Evolutionary conservation across 2,888 invertebrate species (phyloP).

Genomic region (Eupsilia transversa): DNA sequence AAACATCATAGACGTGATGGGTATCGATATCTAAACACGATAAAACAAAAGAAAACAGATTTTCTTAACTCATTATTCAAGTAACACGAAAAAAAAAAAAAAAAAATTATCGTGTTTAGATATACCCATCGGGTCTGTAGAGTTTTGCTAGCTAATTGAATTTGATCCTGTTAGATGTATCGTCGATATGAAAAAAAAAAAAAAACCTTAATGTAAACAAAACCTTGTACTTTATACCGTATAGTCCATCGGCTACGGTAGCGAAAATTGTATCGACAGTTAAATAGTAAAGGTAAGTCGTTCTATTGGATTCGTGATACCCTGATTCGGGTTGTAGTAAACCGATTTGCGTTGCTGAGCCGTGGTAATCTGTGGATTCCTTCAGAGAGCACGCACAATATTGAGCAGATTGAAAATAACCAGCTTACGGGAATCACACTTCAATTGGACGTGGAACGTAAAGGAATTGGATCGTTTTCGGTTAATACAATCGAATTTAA

Average conservation of each 20-base stretch:
- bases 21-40: too few relatives aligned
- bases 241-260: neutral
- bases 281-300: constrained; percentile 57
- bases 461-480: constrained; percentile 32
- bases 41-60: too few relatives aligned
- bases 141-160: too few relatives aligned
- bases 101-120: too few relatives aligned
- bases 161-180: too few relatives aligned
- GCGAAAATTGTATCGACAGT: constrained; percentile 26
- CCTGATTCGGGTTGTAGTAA: constrained; percentile 65
- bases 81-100: too few relatives aligned
- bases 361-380: constrained; percentile 70
- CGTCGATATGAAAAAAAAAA: neutral
- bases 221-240: neutral
- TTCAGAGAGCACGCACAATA: constrained; percentile 67
- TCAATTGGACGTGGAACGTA: constrained; percentile 33
- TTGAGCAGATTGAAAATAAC: constrained; percentile 69
- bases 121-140: too few relatives aligned
- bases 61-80: too few relatives aligned
- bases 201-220: neutral
- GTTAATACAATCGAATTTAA: constrained; percentile 53
- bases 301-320: constrained; percentile 63
- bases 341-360: constrained; percentile 69
- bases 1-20: too few relatives aligned
- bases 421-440: constrained; percentile 60